Conservation (phyloP, 1,140 invertebrate species). For the Drosophila nikananu region DNA sequence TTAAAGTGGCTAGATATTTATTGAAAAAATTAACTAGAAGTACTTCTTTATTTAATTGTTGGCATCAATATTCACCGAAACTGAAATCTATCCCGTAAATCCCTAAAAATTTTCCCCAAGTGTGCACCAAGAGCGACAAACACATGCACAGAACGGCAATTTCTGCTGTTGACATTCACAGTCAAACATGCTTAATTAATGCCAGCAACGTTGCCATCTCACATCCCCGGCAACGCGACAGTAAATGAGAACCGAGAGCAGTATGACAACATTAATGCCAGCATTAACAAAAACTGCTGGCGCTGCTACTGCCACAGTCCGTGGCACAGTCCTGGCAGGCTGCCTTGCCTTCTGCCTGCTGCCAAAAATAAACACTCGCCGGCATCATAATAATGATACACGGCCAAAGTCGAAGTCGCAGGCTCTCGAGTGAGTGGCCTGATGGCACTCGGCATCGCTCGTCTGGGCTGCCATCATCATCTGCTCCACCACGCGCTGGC, state of each 20-base stretch:
- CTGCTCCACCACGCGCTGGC: conserved; percentile 7
- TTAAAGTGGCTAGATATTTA: no score
- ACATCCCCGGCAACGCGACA: conserved; percentile 35
- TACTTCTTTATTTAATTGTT: no score
- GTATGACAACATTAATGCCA: conserved; percentile 80
- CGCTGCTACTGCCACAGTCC: conserved; percentile 29
- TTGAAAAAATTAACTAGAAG: background rate
- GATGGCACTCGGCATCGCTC: conserved; percentile 39
- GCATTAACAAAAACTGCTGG: conserved; percentile 75
- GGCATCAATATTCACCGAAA: no score
- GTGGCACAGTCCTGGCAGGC: conserved; percentile 1
- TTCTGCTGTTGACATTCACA: conserved; percentile 81
- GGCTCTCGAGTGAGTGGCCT: conserved; percentile 30
- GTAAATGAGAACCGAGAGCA: conserved; percentile 62
- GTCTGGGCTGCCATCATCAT: conserved; percentile 26
- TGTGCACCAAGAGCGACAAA: conserved; percentile 29
- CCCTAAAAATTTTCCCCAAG: background rate
- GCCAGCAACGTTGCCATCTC: conserved; percentile 66
- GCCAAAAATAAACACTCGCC: conserved; percentile 81
- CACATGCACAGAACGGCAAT: conserved; percentile 49
- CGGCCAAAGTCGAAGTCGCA: conserved; percentile 57
- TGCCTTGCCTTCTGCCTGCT: conserved; percentile 26
- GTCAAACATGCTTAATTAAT: conserved; percentile 85
- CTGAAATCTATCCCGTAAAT: background rate
- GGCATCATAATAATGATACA: conserved; percentile 82